These are phyloP conservation scores for Sphaerophoria taeniata DNA, from an alignment of 2,888 invertebrate species.

Conservation along the genomic window DNA sequence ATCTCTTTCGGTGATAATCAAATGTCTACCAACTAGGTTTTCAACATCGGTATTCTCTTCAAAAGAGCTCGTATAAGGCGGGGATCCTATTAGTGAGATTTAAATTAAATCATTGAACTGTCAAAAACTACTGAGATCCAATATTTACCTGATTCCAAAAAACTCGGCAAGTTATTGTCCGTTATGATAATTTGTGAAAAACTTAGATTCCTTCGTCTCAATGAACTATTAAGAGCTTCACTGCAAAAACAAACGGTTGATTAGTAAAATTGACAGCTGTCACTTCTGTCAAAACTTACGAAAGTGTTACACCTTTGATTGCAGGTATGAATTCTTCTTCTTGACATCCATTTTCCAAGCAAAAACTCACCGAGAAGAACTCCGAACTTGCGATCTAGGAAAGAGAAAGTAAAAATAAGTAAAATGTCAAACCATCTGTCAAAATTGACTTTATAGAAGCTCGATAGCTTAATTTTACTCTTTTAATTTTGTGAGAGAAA, in stretches of 20 bases:
- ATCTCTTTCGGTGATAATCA: constrained; percentile 81
- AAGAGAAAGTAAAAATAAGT: constrained; percentile 67
- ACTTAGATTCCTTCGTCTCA: constrained; percentile 86
- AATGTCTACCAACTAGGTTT: constrained; percentile 81
- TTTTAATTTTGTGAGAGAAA: too few relatives aligned
- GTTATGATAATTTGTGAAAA: constrained; percentile 82
- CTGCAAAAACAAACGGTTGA: constrained; percentile 81
- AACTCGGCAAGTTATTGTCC: constrained; percentile 81
- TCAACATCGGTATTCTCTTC: constrained; percentile 82
- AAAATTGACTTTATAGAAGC: constrained; percentile 31
- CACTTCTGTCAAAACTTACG: constrained; percentile 84
- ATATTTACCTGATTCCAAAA: constrained; percentile 80
- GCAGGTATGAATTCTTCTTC: constrained; percentile 88
- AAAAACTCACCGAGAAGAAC: constrained; percentile 89
- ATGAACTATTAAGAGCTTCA: constrained; percentile 86
- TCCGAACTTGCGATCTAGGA: constrained; percentile 89
- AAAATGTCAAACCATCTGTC: not conserved
- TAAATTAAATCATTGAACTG: not conserved
- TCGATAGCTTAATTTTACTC: too few relatives aligned
- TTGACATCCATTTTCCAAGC: constrained; percentile 84
- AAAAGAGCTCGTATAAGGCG: constrained; percentile 79
- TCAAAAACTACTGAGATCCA: too few relatives aligned
- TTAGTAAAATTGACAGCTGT: not conserved
- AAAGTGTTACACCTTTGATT: constrained; percentile 86
- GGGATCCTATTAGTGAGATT: constrained; percentile 78